phyloP scores from a whole-genome alignment of 1,140 invertebrate genomes.

The Agrypnia vestita region DNA sequence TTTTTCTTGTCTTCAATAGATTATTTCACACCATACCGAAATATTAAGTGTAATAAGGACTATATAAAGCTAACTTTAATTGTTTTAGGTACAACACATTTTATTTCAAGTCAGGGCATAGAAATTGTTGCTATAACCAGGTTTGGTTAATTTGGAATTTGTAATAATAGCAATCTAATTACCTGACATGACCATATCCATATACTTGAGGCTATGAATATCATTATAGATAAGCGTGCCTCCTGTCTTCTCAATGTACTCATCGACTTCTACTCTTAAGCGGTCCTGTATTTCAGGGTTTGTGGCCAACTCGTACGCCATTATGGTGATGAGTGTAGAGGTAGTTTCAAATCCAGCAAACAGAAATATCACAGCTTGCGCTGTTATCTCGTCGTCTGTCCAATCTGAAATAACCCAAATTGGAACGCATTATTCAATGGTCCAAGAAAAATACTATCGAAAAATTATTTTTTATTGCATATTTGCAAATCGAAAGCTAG shows the following conservation, averaged over 20 bases:
- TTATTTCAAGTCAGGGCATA: too few relatives aligned
- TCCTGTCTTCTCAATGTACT: neutral
- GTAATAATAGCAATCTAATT: neutral
- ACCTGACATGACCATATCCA: neutral
- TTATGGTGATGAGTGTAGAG: constrained; percentile 66
- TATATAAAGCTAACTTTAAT: too few relatives aligned
- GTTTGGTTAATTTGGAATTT: too few relatives aligned
- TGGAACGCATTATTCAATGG: too few relatives aligned
- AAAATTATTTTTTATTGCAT: too few relatives aligned
- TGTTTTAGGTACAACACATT: too few relatives aligned
- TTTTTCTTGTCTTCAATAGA: too few relatives aligned
- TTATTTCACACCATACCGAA: too few relatives aligned
- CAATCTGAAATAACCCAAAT: constrained; percentile 61
- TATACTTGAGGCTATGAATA: neutral
- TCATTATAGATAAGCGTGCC: neutral
- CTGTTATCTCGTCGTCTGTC: constrained; percentile 69
- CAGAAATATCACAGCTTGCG: constrained; percentile 68
- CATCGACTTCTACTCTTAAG: neutral
- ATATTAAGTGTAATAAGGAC: too few relatives aligned
- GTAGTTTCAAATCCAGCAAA: constrained; percentile 75
- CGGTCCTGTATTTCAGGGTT: neutral
- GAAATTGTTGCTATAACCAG: too few relatives aligned
- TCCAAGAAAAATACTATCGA: too few relatives aligned
- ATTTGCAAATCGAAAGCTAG: too few relatives aligned
- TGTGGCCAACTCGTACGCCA: constrained; percentile 67